These are phyloP conservation scores for Pomacea maculata DNA, from an alignment of 1,140 invertebrate species.

Conservation along the genomic window DNA sequence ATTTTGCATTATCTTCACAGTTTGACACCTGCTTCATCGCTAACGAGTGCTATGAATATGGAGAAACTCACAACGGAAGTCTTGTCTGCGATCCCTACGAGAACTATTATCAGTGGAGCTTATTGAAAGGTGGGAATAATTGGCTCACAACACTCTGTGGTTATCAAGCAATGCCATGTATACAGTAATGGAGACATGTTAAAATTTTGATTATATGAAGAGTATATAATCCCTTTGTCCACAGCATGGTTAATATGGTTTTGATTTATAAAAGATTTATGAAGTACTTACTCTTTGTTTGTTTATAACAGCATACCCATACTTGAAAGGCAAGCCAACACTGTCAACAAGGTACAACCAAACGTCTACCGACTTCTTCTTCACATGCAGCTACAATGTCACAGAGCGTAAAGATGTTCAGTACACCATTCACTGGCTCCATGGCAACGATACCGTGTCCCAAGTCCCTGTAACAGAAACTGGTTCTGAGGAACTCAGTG, in stretches of 20 bases:
- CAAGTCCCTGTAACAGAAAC: constrained; percentile 1
- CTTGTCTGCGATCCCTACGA: constrained; percentile 43
- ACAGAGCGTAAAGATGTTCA: constrained; percentile 23
- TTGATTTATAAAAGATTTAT: too few species aligned
- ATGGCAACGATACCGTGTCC: constrained; percentile 18
- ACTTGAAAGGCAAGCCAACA: constrained; percentile 31
- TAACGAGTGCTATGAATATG: constrained; percentile 42
- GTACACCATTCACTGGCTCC: constrained; percentile 35
- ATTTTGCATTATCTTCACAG: constrained; percentile 28
- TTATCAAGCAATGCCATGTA: too few species aligned
- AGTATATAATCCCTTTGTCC: too few species aligned
- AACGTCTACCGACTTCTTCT: constrained; percentile 27
- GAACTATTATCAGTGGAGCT: constrained; percentile 37
- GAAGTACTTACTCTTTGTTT: too few species aligned
- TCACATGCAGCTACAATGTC: constrained; percentile 33
- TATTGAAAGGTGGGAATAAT: constrained; percentile 33
- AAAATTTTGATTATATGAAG: too few species aligned
- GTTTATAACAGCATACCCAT: constrained; percentile 36
- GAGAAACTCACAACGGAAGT: constrained; percentile 34
- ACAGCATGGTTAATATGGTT: too few species aligned
- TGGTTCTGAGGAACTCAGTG: constrained; percentile 16
- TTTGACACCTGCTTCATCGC: constrained; percentile 49
- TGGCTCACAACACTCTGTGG: neutral
- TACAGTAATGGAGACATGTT: too few species aligned
- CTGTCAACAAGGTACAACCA: constrained; percentile 35